Evolutionary conservation across 1,140 invertebrate genomes (phyloP).

Genomic region (Lordiphosa clarofinis): DNA sequence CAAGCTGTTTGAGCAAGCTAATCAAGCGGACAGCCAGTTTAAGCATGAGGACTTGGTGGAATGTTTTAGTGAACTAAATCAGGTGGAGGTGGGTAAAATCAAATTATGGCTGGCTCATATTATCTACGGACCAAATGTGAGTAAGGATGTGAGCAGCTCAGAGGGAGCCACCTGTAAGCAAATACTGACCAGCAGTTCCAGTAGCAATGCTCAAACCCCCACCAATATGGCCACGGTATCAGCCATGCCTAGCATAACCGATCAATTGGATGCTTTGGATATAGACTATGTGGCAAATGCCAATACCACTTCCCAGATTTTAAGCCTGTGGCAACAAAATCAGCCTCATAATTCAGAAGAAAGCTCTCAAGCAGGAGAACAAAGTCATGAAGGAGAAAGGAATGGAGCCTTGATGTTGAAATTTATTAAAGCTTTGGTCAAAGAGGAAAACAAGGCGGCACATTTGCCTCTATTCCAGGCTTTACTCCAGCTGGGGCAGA

Average conservation of each 20-base stretch:
- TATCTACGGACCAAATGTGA: conserved; percentile 82
- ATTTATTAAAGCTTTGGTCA: conserved; percentile 87
- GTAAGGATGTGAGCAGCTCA: conserved; percentile 33
- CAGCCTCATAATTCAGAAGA: conserved; percentile 62
- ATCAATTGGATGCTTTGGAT: conserved; percentile 79
- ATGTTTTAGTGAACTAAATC: conserved; percentile 85
- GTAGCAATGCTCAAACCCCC: conserved; percentile 80
- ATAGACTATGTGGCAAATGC: conserved; percentile 78
- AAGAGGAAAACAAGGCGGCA: conserved; percentile 83
- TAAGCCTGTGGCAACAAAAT: conserved; percentile 58
- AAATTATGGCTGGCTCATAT: conserved; percentile 87
- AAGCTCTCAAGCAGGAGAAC: conserved; percentile 63
- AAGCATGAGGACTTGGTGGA: conserved; percentile 86
- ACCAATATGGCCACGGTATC: conserved; percentile 79
- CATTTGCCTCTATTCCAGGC: conserved; percentile 84
- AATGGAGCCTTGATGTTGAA: conserved; percentile 87
- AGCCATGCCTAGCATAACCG: conserved; percentile 76
- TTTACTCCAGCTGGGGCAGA: conserved; percentile 87
- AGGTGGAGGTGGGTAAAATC: conserved; percentile 84
- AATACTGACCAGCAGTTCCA: conserved; percentile 64
- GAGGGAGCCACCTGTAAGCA: conserved; percentile 57
- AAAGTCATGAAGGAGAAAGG: conserved; percentile 81
- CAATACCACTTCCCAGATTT: conserved; percentile 66
- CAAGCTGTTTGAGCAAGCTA: conserved; percentile 86
- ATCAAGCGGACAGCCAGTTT: conserved; percentile 82